A percentile compares a stretch with the other conserved stretches of the same genome.
phyloP scores from a whole-genome alignment of 2,797 vertebrate genomes.

The Hipposideros larvatus region DNA sequence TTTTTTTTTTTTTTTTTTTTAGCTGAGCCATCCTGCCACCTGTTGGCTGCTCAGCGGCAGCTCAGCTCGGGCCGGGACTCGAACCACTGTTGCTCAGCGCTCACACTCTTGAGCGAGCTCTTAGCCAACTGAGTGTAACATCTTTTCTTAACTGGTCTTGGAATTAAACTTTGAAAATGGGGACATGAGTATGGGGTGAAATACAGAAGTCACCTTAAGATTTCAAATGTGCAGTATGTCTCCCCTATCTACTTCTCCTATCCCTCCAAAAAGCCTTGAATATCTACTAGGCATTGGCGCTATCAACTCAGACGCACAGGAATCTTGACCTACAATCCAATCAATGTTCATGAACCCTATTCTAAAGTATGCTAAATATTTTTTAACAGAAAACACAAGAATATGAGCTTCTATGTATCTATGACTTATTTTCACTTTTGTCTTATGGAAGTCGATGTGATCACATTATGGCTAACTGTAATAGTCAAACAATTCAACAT shows the following conservation, averaged over 20 bases:
- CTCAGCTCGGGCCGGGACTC: too few relatives aligned
- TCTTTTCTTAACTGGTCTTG: constrained; percentile 23
- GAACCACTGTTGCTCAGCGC: too few relatives aligned
- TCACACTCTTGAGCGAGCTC: too few relatives aligned
- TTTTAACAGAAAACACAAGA: constrained; percentile 15
- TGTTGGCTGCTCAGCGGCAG: too few relatives aligned
- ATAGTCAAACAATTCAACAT: constrained; percentile 29
- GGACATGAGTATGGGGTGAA: not conserved
- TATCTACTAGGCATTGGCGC: not conserved
- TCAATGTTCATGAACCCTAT: not conserved
- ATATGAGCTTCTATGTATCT: not conserved
- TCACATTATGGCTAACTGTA: constrained; percentile 18
- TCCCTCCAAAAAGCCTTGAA: not conserved
- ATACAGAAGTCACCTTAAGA: constrained; percentile 7
- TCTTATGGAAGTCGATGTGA: constrained; percentile 8
- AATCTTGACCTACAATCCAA: not conserved
- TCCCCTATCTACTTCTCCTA: not conserved
- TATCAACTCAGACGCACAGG: not conserved
- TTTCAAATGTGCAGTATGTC: not conserved
- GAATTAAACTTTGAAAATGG: constrained; percentile 30
- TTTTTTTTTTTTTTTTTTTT: too few relatives aligned
- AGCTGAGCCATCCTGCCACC: too few relatives aligned
- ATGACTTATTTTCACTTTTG: not conserved
- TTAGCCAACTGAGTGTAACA: not conserved
- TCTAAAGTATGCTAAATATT: not conserved